Base-by-base conservation (phyloP, 2,888 invertebrate genomes). In the Asteroscopus sphinx region DNA sequence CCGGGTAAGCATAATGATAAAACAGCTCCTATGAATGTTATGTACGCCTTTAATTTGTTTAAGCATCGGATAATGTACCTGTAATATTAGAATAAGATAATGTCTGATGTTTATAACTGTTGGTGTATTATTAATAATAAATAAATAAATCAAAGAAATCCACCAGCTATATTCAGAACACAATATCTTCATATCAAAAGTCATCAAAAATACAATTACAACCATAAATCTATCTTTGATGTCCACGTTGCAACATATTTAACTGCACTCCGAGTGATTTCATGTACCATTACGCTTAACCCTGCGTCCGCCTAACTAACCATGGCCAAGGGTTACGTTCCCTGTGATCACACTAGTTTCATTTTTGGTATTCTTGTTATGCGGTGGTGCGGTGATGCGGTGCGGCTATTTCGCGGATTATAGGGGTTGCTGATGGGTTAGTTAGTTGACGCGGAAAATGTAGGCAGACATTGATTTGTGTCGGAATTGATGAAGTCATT, bases 251-350 rank as follows among this genome's bases (percentile, higher is more conserved):
- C 83, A 89, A 85, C 76, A 80, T 83, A 82, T 85, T 86, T 89
- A 87, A 85, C 81, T 82, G 82, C 80, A 79, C 60, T 69, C 77
- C 66, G 77, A 81, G 87, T 85, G 82, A 92, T 92, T 92, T 92
- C 85, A 90, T 87, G 88, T 86, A 57, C 87, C 81, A 92, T 91
- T 92, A 87, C 87, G 65, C 79, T 72, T 80, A 81, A 84, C 83
- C 80, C 76, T 78, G 67, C 66, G 61, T 57, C 51, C 65, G 74
- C 67, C 72, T 92, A 92, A 93, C 93, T 91, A 92, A 92, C 93
- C 92, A 88, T 90, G 81, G 82, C 82, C 83, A 91, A 91, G 92
- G 92, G 92, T 90, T 91, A 78, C 73, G 64, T 65, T 65, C 86
- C 80, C 86, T 90, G 85, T 88, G 85, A 89, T 90, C 89, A 85